phyloP scores from a whole-genome alignment of 2,797 vertebrate species.

The Synanceia verrucosa region DNA sequence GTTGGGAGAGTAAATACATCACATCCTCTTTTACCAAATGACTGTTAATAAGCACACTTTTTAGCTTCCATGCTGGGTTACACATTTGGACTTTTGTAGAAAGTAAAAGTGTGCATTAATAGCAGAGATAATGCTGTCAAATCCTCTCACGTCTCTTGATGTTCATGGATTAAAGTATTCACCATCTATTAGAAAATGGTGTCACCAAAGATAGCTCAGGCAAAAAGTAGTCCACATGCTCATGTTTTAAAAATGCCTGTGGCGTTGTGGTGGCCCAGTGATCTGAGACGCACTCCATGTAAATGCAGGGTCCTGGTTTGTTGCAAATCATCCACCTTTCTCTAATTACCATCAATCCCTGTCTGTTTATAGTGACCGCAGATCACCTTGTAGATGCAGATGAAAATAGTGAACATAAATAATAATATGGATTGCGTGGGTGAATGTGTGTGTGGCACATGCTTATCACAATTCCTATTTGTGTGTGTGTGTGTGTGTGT shows the following conservation, averaged over 20 bases:
- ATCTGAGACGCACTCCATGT: slow-evolving; percentile 20
- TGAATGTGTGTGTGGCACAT: slow-evolving; percentile 28
- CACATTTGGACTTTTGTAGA: slow-evolving; percentile 27
- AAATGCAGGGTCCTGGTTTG: slow-evolving; percentile 25
- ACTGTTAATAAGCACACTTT: slow-evolving; percentile 17
- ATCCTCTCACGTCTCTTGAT: slow-evolving; percentile 48
- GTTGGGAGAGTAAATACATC: slow-evolving; percentile 73
- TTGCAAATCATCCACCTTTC: slow-evolving; percentile 8
- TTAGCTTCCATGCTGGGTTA: slow-evolving; percentile 2
- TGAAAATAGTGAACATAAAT: slow-evolving; percentile 30
- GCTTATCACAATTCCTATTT: slow-evolving; percentile 31
- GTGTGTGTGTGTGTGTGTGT: slow-evolving; percentile 18
- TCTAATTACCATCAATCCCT: neutral
- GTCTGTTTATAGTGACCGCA: too few species aligned
- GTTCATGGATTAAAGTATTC: slow-evolving; percentile 56
- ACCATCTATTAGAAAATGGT: slow-evolving; percentile 49
- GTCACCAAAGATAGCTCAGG: slow-evolving; percentile 61
- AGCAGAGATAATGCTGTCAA: slow-evolving; percentile 39
- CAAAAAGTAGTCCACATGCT: slow-evolving; percentile 64
- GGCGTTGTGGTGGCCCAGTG: slow-evolving; percentile 29
- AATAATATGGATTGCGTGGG: slow-evolving; percentile 42
- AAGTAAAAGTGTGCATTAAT: slow-evolving; percentile 34
- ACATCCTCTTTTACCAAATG: slow-evolving; percentile 13
- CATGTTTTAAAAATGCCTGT: slow-evolving; percentile 48
- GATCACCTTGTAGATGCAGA: slow-evolving; percentile 8